Percentiles rank a stretch among this genome's conserved stretches.
Evolutionary conservation across 2,797 vertebrate species (phyloP).

Genomic region (Pygocentrus nattereri): DNA sequence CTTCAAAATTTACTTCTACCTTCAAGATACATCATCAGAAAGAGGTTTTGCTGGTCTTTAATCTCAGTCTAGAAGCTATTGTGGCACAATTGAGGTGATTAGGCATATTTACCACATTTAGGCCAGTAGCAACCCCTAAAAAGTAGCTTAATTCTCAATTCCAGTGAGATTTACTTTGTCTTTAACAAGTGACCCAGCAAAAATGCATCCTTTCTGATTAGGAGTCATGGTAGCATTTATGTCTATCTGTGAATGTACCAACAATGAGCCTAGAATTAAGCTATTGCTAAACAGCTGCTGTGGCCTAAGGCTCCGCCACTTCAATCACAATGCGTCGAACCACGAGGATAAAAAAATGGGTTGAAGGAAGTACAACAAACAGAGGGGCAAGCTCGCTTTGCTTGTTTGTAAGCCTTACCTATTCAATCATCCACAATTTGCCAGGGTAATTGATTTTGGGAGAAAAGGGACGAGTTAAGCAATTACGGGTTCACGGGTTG

Average conservation of each 20-base stretch:
- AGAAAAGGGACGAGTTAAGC: conserved; percentile 62
- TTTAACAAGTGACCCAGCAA: no score
- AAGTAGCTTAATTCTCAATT: no score
- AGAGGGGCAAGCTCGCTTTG: conserved; percentile 22
- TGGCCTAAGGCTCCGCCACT: conserved; percentile 26
- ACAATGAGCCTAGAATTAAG: conserved; percentile 24
- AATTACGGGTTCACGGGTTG: conserved; percentile 72
- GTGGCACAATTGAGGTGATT: no score
- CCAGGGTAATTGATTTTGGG: conserved; percentile 61
- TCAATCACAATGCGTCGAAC: conserved; percentile 23
- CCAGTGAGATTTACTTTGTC: no score
- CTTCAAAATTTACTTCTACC: no score
- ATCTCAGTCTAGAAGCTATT: no score
- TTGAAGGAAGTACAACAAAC: conserved; percentile 46
- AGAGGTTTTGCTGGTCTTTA: no score
- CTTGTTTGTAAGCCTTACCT: conserved; percentile 57
- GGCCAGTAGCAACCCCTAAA: no score
- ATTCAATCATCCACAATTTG: conserved; percentile 68
- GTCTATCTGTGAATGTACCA: background rate
- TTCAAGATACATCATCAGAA: no score
- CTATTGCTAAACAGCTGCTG: conserved; percentile 47
- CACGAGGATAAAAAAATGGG: conserved; percentile 38
- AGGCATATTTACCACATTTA: no score
- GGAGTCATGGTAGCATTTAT: conserved; percentile 1
- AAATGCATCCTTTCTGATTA: background rate